A percentile compares a stretch with the other conserved stretches of the same genome.
These are phyloP conservation scores for Eira barbara DNA, from an alignment of 2,113 vertebrate genomes.

Conservation along the genomic window DNA sequence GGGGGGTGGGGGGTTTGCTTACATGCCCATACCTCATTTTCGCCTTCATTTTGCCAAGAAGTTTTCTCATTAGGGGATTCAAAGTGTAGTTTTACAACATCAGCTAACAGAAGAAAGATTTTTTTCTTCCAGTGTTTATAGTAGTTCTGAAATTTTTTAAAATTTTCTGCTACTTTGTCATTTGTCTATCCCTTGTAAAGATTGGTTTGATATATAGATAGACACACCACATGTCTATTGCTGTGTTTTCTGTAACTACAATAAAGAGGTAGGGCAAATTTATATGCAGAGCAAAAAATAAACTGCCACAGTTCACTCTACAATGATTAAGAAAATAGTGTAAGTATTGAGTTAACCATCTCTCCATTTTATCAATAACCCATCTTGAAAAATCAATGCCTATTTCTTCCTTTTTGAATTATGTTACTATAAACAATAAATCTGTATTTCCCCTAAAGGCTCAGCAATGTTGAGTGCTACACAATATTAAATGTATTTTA, in stretches of 20 bases:
- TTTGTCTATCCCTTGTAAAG: neutral
- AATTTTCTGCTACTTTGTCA: neutral
- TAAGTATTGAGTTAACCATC: neutral
- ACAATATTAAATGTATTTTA: slow-evolving; percentile 23
- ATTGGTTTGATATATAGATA: neutral
- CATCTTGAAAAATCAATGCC: slow-evolving; percentile 39
- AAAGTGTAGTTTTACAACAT: neutral
- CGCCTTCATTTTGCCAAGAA: neutral
- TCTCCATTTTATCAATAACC: slow-evolving; percentile 19
- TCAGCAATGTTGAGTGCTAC: neutral
- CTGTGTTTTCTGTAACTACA: neutral
- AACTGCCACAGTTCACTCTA: neutral
- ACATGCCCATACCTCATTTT: neutral
- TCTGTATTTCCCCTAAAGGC: neutral
- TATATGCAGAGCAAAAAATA: neutral
- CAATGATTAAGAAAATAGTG: neutral
- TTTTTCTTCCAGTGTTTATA: neutral
- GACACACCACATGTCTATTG: neutral
- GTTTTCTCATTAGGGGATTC: neutral
- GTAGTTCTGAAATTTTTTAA: neutral
- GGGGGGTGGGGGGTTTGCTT: accelerated
- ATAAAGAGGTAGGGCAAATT: neutral
- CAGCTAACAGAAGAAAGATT: neutral
- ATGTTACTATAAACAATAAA: slow-evolving; percentile 17
- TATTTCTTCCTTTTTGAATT: slow-evolving; percentile 43